Evolutionary conservation across 2,888 invertebrate species (phyloP), one percentile per base, ranked within the genome.

Genomic region (Standfussiana lucernea): DNA sequence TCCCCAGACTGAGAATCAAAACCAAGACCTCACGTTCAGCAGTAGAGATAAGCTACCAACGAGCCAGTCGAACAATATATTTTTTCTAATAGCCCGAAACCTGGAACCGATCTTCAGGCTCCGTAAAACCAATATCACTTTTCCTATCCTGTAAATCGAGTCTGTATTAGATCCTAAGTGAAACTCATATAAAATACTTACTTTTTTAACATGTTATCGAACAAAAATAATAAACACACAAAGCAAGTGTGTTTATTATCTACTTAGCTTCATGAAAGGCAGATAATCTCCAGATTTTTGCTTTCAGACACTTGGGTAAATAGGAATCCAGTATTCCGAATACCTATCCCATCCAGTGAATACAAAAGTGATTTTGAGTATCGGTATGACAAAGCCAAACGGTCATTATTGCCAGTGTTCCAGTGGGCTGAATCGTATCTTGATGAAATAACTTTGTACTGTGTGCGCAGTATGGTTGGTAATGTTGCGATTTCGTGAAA

Each of bases 371-470:
- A 42, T 75, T 75, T 50, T 28, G 75, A 59, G 59, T 59, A 65
- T 65, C n/a, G 28, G 24, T 59, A 18, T 50, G 56, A 65, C 37
- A 65, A 64, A 56, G 47, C n/a, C 42, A 32, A 47, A 32, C 21
- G 28, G 47, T 67, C 79, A 72, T 80, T 37, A 28, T n/a, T 40
- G 32, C n/a, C 59, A 59, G 40, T 82, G 59, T 82, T 66, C 71
- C 50, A 42, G 18, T 35, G 13, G 40, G 47, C 64, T 82, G 64
- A 75, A 80, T 68, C 56, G 64, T 75, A 82, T 76, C 77, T 65
- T 24, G 76, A 80, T 82, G 35, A 66, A 66, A 80, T 50, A 76
- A 69, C 32, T 69, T 76, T 45, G 35, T 28, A 21, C 15, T 56
- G 18, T 35, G 21, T 69, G 47, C 37, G 62, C 45, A 15, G 32